Base-by-base conservation (phyloP, 2,888 invertebrate genomes). In the Eulithis testata region DNA sequence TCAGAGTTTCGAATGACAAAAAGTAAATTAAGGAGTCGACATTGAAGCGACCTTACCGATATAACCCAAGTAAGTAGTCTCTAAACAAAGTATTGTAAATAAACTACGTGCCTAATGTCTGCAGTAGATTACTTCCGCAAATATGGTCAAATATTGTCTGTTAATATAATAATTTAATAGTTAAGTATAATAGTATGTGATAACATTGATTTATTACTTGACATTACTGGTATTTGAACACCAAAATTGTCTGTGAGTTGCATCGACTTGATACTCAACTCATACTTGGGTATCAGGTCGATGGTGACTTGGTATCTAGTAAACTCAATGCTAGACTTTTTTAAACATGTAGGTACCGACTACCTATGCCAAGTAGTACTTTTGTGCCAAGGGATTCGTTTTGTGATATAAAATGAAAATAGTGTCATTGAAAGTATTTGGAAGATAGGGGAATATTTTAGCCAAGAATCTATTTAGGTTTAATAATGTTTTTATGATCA, bases 51-150 rank as follows among this genome's bases (percentile, higher is more conserved):
- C 90, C 90, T 90, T 81, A 83, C 73, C 68, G 76, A 80, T 78
- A 83, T 85, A 82, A 40, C 81, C 81, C 76, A 78, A 5, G 31
- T 36, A 36, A 37, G 52, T 52, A 52, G 51, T 51, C 43, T 50
- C 43, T 44, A 44, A 52, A 52, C 45, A 53, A 31, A 44, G 14
- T 53, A 47, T 53, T 44, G 58, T 40, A 50, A 8, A 11, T 51
- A 12, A 8, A 14, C 78, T 89, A 91, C 91, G 91, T 91, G 91
- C 76, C 80, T 84, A 87, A 90, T 90, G 87, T 84, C 74, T 76
- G 78, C 75, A 73, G 76, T 78, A 89, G 91, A 91, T 91, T 87
- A 89, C 90, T 91, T 91, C 91, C 91, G 81, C 73, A 76, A 84
- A 85, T 81, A 80, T 72, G 66, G 69, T 70, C 71, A 74, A 78